These are phyloP conservation scores for Amiota minor DNA, from an alignment of 2,888 invertebrate genomes.

Conservation along the genomic window DNA sequence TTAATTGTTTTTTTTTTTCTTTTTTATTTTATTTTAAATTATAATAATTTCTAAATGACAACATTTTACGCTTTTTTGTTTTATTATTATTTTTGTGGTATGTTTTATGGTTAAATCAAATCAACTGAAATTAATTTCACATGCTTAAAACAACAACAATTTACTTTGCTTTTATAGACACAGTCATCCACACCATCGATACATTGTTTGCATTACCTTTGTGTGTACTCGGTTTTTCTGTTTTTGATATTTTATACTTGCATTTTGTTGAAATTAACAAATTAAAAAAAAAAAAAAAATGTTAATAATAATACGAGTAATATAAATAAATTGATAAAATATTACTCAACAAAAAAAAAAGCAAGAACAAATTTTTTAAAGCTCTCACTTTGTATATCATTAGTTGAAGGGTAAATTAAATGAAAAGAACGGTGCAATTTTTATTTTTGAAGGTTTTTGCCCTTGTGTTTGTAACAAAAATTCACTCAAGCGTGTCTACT, in stretches of 20 bases:
- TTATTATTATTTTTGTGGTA: neutral
- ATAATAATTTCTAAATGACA: too few species aligned
- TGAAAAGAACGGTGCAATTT: neutral
- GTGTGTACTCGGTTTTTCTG: neutral
- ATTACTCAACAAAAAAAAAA: neutral
- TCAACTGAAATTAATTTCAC: slow-evolving; percentile 59
- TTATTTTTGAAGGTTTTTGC: neutral
- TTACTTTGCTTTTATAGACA: too few species aligned
- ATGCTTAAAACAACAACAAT: slow-evolving; percentile 46
- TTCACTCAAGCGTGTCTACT: slow-evolving; percentile 41
- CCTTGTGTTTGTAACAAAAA: neutral
- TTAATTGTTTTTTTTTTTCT: too few species aligned
- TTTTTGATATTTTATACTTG: slow-evolving; percentile 11
- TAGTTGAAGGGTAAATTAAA: neutral
- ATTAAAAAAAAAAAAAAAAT: neutral
- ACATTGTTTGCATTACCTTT: neutral
- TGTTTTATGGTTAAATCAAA: slow-evolving; percentile 58
- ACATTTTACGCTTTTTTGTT: too few species aligned
- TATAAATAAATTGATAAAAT: neutral
- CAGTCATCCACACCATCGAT: too few species aligned
- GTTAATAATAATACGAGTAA: too few species aligned
- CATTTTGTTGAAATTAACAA: neutral
- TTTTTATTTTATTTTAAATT: too few species aligned
- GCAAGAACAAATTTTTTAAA: neutral
- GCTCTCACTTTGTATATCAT: neutral